Percentiles rank a stretch among this genome's conserved stretches.
Evolutionary conservation across 2,888 invertebrate genomes (phyloP).

Genomic region (Lamellibrachia columna): DNA sequence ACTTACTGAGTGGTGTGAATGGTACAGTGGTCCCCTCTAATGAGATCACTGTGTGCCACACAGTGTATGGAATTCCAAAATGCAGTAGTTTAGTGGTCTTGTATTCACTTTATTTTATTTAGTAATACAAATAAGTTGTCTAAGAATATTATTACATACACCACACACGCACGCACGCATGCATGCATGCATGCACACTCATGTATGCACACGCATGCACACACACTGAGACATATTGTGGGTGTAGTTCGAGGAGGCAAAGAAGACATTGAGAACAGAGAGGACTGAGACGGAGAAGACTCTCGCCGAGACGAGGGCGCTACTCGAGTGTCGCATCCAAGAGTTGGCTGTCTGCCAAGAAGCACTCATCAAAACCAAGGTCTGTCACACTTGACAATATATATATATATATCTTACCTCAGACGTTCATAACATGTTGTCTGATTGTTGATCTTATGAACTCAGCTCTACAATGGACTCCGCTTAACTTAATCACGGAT

Average conservation of each 20-base stretch:
- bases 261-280: not conserved
- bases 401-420: too few relatives aligned
- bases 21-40: not conserved
- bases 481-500: too few relatives aligned
- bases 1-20: not conserved
- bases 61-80: too few relatives aligned
- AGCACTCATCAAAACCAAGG: not conserved
- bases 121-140: too few relatives aligned
- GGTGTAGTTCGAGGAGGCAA: not conserved
- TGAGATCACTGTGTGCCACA: too few relatives aligned
- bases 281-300: not conserved
- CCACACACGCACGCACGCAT: not conserved
- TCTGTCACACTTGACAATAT: not conserved
- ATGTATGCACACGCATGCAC: constrained; percentile 19
- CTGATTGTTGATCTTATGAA: too few relatives aligned
- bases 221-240: constrained; percentile 13
- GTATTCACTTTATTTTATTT: too few relatives aligned
- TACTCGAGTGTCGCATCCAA: constrained; percentile 8
- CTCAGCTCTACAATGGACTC: too few relatives aligned
- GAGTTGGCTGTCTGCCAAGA: not conserved
- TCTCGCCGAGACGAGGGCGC: constrained; percentile 27
- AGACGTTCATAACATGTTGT: too few relatives aligned
- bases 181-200: not conserved
- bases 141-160: too few relatives aligned
- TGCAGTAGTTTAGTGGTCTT: too few relatives aligned